Conservation (phyloP, 2,797 vertebrate genomes). For the Melopsittacus undulatus region DNA sequence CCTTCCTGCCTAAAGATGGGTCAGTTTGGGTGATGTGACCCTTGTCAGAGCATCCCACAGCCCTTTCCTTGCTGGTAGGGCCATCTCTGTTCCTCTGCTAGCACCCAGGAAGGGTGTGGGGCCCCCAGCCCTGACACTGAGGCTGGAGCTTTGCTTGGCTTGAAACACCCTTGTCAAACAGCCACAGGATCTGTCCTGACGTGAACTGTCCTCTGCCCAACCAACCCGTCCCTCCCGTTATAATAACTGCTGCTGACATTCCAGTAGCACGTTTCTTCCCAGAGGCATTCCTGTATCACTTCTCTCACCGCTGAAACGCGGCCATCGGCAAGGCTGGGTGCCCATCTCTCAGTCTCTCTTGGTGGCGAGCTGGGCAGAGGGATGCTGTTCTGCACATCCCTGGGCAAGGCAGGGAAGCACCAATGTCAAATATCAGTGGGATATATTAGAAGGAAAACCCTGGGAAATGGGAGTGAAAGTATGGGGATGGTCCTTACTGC, state of each 20-base stretch:
- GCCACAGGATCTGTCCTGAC: not conserved
- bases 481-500: not conserved
- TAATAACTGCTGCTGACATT: not conserved
- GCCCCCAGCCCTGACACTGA: not conserved
- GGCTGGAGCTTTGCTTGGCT: not conserved
- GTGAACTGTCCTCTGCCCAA: not conserved
- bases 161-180: not conserved
- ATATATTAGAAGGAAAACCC: not conserved
- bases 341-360: not conserved
- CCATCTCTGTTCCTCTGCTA: not conserved
- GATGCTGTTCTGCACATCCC: not conserved
- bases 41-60: not conserved
- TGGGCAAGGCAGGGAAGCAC: not conserved
- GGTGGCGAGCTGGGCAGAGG: not conserved
- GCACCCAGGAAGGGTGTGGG: not conserved
- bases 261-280: not conserved
- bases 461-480: not conserved
- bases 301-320: accelerated
- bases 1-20: not conserved
- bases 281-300: not conserved
- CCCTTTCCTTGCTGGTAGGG: not conserved
- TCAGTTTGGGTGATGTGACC: not conserved
- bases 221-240: not conserved
- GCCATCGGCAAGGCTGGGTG: not conserved
- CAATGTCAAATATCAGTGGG: not conserved